These are phyloP conservation scores for Monopis laevigella DNA, from an alignment of 2,888 invertebrate genomes.

Conservation along the genomic window DNA sequence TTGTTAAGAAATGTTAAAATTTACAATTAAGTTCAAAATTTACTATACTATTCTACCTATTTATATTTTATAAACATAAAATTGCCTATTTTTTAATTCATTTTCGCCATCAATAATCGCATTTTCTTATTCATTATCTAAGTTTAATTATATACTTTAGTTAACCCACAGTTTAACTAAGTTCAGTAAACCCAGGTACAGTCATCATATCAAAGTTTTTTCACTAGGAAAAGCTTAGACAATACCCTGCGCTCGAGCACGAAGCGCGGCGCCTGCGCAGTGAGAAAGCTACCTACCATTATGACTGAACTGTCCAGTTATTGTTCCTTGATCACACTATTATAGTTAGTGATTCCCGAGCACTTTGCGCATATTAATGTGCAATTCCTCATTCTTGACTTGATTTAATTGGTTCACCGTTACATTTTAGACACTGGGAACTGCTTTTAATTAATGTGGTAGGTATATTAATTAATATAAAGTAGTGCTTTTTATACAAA, in stretches of 20 bases:
- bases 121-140: too few relatives aligned
- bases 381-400: conserved; percentile 37
- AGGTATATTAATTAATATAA: too few relatives aligned
- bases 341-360: conserved; percentile 18
- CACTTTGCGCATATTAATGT: conserved; percentile 5
- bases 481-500: background rate
- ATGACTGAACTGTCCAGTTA: conserved; percentile 48
- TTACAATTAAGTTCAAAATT: too few relatives aligned
- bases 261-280: conserved; percentile 29
- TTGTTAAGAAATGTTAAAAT: too few relatives aligned
- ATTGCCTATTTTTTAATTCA: too few relatives aligned
- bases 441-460: too few relatives aligned
- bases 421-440: too few relatives aligned
- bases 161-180: conserved; percentile 17
- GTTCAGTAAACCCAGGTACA: conserved; percentile 22
- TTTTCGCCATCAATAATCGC: too few relatives aligned
- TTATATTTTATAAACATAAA: too few relatives aligned
- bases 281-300: conserved; percentile 44
- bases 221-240: conserved; percentile 56
- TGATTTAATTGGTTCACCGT: background rate
- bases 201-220: conserved; percentile 35
- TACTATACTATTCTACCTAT: too few relatives aligned
- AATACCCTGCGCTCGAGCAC: conserved; percentile 27
- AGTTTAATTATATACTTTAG: too few relatives aligned
- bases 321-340: conserved; percentile 43